A percentile compares a stretch with the other conserved stretches of the same genome.
Evolutionary conservation across 2,113 vertebrate genomes (phyloP).

Genomic region (Poicephalus meyeri): DNA sequence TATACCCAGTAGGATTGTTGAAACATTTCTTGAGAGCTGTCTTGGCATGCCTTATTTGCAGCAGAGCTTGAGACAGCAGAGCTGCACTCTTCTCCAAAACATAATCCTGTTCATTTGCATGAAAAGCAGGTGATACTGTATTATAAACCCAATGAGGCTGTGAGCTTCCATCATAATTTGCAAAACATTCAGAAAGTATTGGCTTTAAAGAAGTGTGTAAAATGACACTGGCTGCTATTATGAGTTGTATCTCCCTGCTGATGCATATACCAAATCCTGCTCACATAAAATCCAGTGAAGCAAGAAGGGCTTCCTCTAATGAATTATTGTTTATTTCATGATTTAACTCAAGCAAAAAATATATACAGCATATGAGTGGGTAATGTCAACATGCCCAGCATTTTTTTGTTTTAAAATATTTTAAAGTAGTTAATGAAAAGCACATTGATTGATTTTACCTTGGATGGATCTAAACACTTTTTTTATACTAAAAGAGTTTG

Average conservation of each 20-base stretch:
- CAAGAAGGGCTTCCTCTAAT: neutral
- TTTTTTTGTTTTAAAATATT: neutral
- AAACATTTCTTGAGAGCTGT: neutral
- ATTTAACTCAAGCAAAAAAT: neutral
- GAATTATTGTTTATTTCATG: neutral
- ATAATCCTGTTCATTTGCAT: neutral
- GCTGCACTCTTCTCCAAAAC: neutral
- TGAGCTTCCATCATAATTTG: neutral
- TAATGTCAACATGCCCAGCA: fast-evolving
- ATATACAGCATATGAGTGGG: neutral
- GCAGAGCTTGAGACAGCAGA: neutral
- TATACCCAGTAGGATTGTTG: neutral
- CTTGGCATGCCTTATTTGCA: neutral
- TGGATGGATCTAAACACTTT: neutral
- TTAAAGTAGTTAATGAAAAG: neutral
- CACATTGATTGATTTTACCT: neutral
- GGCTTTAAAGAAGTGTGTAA: neutral
- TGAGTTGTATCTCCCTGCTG: neutral
- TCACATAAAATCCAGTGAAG: neutral
- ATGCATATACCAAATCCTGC: neutral
- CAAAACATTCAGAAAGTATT: neutral
- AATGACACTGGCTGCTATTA: neutral
- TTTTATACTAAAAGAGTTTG: neutral
- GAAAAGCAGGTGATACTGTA: neutral
- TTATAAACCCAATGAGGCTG: neutral